These are phyloP conservation scores for Tetramorium parvispinum DNA, from an alignment of 1,140 invertebrate species.

Conservation along the genomic window DNA sequence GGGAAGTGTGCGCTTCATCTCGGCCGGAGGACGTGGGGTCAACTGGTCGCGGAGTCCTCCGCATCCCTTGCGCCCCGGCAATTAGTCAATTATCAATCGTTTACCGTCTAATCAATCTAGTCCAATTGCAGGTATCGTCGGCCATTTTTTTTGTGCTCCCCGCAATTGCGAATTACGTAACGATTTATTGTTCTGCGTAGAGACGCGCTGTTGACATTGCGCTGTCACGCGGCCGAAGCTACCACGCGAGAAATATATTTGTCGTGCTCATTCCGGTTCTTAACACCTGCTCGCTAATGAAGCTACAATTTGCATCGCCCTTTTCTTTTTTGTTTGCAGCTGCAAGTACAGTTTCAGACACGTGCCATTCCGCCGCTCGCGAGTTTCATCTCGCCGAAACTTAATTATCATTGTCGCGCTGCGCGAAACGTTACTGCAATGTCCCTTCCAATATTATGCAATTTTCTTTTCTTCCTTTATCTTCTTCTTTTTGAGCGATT, in stretches of 20 bases:
- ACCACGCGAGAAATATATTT: neutral
- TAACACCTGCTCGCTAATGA: conserved; percentile 17
- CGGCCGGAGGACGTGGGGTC: conserved; percentile 66
- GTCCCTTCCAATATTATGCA: too few relatives aligned
- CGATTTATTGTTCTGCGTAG: neutral
- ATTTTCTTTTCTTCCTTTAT: neutral
- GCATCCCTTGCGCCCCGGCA: conserved; percentile 34
- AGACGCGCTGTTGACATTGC: too few relatives aligned
- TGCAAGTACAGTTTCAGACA: neutral
- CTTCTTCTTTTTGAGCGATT: neutral
- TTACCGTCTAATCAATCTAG: conserved; percentile 74
- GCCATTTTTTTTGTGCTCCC: neutral
- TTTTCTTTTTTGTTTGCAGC: neutral
- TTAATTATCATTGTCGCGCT: neutral
- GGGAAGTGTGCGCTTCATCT: conserved; percentile 74
- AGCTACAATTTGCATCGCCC: neutral
- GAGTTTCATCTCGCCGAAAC: neutral
- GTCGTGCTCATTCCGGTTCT: neutral
- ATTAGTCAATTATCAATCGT: conserved; percentile 74
- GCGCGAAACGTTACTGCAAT: too few relatives aligned
- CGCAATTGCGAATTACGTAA: conserved; percentile 60
- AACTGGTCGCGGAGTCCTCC: conserved; percentile 51
- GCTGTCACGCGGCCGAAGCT: neutral
- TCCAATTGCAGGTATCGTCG: conserved; percentile 75
- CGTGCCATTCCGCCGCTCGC: neutral